Evolutionary conservation across 2,113 vertebrate genomes (phyloP), one percentile per base, ranked within the genome.

Genomic region (Labrus mixtus): DNA sequence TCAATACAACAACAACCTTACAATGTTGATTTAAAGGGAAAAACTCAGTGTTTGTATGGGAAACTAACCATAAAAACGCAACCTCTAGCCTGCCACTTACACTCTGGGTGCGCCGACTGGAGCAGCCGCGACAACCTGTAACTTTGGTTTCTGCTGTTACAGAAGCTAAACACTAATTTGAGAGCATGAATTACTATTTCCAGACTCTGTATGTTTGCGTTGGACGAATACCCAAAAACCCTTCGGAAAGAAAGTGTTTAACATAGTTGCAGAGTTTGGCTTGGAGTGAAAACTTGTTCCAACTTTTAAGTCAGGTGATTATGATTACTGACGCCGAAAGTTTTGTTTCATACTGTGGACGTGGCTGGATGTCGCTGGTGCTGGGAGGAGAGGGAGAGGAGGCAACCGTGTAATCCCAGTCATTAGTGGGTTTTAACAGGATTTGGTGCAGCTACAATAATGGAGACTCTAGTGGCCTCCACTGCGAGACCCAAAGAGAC

Each of bases 401-500:
- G 87, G 85, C 85, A 76, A 73, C 68, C 79, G 73, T 93, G 91
- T 93, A 93, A 93, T 93, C 92, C 90, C 80, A 61, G 80, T 92
- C 91, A 93, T 93, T 93, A 93, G 91, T 86, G 89, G 90, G 91
- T 88, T 93, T 93, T 91, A 93, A 93, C 89, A 89, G 91, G 91
- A 92, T 93, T 92, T 93, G 89, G 84, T 87, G 87, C 75, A 71
- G 87, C 88, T 70, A 84, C 86, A 89, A 92, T 92, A 91, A 93
- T 92, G 86, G 89, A 86, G 75, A 89, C 89, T 91, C 84, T 73
- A 86, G 90, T 88, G 90, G 88, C 87, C 86, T 90, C 81, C 83
- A 80, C 87, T 88, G 87, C 48, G 86, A 84, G 78, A 80, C 82
- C 89, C 85, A 88, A 83, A 83, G 81, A 88, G 84, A 88, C 83